Percentiles rank a stretch among this genome's conserved stretches.
Conservation (phyloP, 2,888 invertebrate species). For the Craniophora ligustri region DNA sequence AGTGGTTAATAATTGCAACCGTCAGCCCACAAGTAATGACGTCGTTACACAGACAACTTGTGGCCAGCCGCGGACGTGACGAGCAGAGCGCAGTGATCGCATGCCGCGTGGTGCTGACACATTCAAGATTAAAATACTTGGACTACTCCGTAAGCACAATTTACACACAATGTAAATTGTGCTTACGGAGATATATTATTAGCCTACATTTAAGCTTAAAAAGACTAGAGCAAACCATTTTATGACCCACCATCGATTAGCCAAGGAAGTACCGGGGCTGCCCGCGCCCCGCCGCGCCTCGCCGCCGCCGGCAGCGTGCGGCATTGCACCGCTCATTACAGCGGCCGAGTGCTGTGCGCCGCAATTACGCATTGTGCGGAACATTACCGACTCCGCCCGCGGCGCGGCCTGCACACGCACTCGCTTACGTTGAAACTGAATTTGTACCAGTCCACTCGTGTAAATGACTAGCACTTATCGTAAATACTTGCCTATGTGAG, state of each 20-base stretch:
- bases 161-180: too few relatives aligned
- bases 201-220: too few relatives aligned
- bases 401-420: neutral
- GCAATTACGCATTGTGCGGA: conserved; percentile 68
- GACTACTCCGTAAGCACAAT: too few relatives aligned
- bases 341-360: conserved; percentile 35
- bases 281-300: conserved; percentile 5
- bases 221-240: conserved; percentile 6
- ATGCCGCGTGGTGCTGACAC: too few relatives aligned
- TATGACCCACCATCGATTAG: conserved; percentile 14
- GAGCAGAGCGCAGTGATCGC: conserved; percentile 28
- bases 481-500: neutral
- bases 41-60: conserved; percentile 1
- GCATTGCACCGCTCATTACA: conserved; percentile 20
- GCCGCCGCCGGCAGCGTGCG: conserved; percentile 18
- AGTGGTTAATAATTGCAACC: neutral
- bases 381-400: conserved; percentile 50
- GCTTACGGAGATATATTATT: too few relatives aligned
- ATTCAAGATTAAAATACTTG: too few relatives aligned
- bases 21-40: conserved; percentile 11
- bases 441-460: conserved; percentile 12
- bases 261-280: conserved; percentile 24
- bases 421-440: conserved; percentile 14
- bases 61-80: conserved; percentile 4
- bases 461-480: conserved; percentile 10